Conservation (phyloP, 2,888 invertebrate genomes). For the Chalcosyrphus nemorum region DNA sequence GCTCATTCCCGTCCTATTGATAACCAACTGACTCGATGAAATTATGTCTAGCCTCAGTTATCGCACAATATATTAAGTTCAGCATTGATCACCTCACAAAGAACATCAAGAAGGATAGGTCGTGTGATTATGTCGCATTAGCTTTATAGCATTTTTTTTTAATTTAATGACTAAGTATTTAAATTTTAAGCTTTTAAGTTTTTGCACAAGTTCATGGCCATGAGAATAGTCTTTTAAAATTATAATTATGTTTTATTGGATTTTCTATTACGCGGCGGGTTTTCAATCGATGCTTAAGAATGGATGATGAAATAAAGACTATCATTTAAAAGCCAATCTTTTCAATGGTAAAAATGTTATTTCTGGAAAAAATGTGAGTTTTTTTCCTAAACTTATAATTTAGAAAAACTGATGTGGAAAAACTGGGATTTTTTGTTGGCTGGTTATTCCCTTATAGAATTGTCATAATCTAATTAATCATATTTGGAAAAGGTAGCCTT, state of each 20-base stretch:
- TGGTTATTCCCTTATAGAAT: too few relatives aligned
- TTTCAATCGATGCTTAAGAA: background rate
- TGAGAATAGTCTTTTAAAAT: background rate
- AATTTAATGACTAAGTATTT: conserved; percentile 3
- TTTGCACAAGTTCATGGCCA: background rate
- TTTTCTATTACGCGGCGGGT: background rate
- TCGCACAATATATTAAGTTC: conserved; percentile 2
- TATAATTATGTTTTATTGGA: background rate
- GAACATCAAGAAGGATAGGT: conserved; percentile 11
- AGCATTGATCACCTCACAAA: conserved; percentile 7
- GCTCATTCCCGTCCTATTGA: background rate
- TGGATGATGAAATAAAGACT: background rate
- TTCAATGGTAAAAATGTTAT: background rate
- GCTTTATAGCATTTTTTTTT: background rate
- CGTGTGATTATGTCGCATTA: conserved; percentile 20
- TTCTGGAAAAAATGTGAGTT: too few relatives aligned
- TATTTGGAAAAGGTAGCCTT: too few relatives aligned
- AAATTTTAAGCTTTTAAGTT: background rate
- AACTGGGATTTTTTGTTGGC: too few relatives aligned
- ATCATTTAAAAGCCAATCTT: background rate
- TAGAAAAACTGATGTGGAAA: too few relatives aligned
- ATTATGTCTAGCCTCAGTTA: conserved; percentile 10
- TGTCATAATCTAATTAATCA: too few relatives aligned
- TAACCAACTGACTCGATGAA: conserved; percentile 8
- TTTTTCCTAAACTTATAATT: too few relatives aligned